Evolutionary conservation across 2,113 vertebrate species (phyloP), one percentile per base, ranked within the genome.

Genomic region (Otus sunia): DNA sequence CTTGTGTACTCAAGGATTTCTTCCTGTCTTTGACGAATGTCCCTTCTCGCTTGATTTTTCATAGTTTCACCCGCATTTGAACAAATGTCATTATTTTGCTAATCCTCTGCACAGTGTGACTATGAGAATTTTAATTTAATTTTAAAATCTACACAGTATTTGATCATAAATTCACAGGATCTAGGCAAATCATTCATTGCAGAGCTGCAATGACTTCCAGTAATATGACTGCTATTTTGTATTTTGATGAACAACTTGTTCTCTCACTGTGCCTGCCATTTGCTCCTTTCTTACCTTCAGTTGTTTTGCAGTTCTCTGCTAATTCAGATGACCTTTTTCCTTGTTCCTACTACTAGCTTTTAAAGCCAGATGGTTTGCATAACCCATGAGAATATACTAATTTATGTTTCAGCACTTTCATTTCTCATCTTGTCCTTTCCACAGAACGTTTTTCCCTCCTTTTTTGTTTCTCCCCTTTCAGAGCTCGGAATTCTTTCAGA

Each of bases 321-420:
- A 92, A 94, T 96, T 96, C 93, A 92, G 71, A 69, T 95, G 95
- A 95, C 83, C 95, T 96, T 94, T 97, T 92, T 77, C 73, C 75
- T 72, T 75, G 53, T 78, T 87, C 90, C 68, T 83, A 82, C 77
- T 83, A 68, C 72, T 66, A 71, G 88, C 58, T 96, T 84, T 96
- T 79, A 92, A 92, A 94, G 72, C 76, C 91, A 96, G 94, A 93
- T 75, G 85, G 94, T 94, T 97, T 85, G 93, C 90, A 88, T 88
- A 93, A 92, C 94, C 95, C 96, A 74, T 93, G 97, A 96, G 96
- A 96, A 96, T 96, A 93, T 78, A 90, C 81, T 95, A 92, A 97
- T 97, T 97, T 97, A 96, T 94, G 92, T 97, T 94, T 96, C 93
- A 95, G 95, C 86, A 95, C 66, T 94, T 96, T 81, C 56, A 93